A percentile compares a stretch with the other conserved stretches of the same genome.
Conservation (phyloP, 2,888 invertebrate species). For the Mythimna vitellina region DNA sequence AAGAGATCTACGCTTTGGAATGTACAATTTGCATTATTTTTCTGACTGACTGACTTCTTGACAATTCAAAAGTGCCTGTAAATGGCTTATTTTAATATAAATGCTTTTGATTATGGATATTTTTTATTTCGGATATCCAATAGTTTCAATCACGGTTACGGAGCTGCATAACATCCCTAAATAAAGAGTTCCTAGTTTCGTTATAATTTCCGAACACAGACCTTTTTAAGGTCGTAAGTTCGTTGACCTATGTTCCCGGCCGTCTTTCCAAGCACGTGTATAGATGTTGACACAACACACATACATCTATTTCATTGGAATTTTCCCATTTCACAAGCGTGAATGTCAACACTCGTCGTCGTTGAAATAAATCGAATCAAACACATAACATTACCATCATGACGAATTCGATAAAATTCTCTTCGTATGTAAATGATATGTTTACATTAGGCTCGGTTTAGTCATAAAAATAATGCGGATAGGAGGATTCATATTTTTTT, state of each 20-base stretch:
- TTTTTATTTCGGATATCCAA: background rate
- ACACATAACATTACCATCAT: slow-evolving; percentile 30
- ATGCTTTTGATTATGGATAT: too few species aligned
- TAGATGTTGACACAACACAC: background rate
- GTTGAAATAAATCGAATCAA: slow-evolving; percentile 56
- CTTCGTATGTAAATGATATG: slow-evolving; percentile 16
- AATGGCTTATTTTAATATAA: too few species aligned
- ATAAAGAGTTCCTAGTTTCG: background rate
- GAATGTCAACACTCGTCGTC: slow-evolving; percentile 37
- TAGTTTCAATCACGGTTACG: too few species aligned
- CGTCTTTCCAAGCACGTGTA: background rate
- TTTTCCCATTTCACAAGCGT: slow-evolving; percentile 38
- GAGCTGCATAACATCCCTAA: too few species aligned
- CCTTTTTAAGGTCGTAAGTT: slow-evolving; percentile 19
- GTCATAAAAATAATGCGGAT: slow-evolving; percentile 9
- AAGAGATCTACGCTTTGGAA: too few species aligned
- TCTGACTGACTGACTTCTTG: too few species aligned
- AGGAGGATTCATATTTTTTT: background rate
- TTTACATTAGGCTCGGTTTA: slow-evolving; percentile 18
- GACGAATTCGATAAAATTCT: slow-evolving; percentile 43
- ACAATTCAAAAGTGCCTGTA: too few species aligned
- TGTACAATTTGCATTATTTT: too few species aligned
- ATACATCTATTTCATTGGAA: slow-evolving; percentile 33
- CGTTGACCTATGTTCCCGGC: slow-evolving; percentile 4
- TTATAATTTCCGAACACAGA: background rate